Evolutionary conservation across 2,113 vertebrate species (phyloP), one percentile per base, ranked within the genome.

Genomic region (Phocoena phocoena): DNA sequence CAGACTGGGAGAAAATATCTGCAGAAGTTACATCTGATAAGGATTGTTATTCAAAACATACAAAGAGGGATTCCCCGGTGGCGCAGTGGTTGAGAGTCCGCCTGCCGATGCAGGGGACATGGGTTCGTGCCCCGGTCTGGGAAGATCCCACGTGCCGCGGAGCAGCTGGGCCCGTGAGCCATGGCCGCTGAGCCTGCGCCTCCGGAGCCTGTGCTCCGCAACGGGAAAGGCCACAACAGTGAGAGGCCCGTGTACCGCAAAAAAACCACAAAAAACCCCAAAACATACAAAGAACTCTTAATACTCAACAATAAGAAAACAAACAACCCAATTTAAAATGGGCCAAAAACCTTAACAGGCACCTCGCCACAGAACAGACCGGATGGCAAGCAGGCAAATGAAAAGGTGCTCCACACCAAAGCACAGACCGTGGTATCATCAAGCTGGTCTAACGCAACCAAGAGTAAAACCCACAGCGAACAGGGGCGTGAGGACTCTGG

Each of bases 401-500:
- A 47, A 31, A 41, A 60, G 55, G 25, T 44, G 85, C 36, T 15
- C 18, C 73, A 4, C 73, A 6, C 1, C 0, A 21, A 18, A 20
- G 38, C 41, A 2, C 33, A 12, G 87, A 2, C 13, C 13, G 7
- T 0, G 38, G 21, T 2, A 1, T 20, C 55, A 4, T 10, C 1
- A 11, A 8, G 80, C 9, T 41, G 5, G 36, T 20, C 58, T 2
- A 36, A 12, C 6, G 2, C 26, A 8, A 1, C 87, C 9, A 1
- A 10, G 38, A n/a, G 21, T 13, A 0, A 6, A 3, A 8, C 13
- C 11, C 0, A 10, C 6, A 0, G 21, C 0, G 0, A 21, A 13
- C 8, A 4, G 12, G 36, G 2, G 2, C 1, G 3, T 4, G 5
- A 3, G 8, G 36, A 41, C 70, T 13, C 36, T 62, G 55, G 28